These are phyloP conservation scores for Scaptomyza polygonia DNA, from an alignment of 2,888 invertebrate genomes.

Conservation along the genomic window DNA sequence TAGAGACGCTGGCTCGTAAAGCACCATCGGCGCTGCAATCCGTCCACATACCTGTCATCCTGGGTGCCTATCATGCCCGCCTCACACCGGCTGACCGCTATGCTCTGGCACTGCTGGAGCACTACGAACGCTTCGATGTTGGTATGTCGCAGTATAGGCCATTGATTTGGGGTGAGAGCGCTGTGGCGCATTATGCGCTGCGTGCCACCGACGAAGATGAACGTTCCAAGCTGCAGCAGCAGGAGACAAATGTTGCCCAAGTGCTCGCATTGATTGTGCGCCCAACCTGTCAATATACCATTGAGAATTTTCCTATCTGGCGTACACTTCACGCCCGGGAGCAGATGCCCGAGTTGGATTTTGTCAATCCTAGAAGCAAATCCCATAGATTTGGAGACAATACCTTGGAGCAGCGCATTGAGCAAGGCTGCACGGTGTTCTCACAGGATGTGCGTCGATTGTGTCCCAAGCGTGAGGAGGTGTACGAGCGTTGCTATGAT, in stretches of 20 bases:
- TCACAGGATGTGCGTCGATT: slow-evolving; percentile 70
- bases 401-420: slow-evolving; percentile 76
- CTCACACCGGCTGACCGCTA: slow-evolving; percentile 89
- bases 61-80: slow-evolving; percentile 92
- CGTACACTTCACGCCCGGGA: slow-evolving; percentile 85
- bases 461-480: slow-evolving; percentile 77
- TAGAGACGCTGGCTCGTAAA: slow-evolving; percentile 87
- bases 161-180: slow-evolving; percentile 93
- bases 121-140: slow-evolving; percentile 89
- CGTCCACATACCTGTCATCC: slow-evolving; percentile 90
- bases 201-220: slow-evolving; percentile 84
- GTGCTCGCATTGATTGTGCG: slow-evolving; percentile 89
- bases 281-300: slow-evolving; percentile 88
- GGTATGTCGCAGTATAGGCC: slow-evolving; percentile 89
- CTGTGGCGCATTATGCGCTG: slow-evolving; percentile 91
- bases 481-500: slow-evolving; percentile 88
- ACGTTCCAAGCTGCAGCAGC: slow-evolving; percentile 86
- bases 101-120: slow-evolving; percentile 88
- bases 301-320: slow-evolving; percentile 89
- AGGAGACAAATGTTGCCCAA: slow-evolving; percentile 90
- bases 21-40: slow-evolving; percentile 87
- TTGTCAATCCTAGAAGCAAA: slow-evolving; percentile 66
- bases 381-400: slow-evolving; percentile 74
- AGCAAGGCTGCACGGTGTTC: slow-evolving; percentile 65
- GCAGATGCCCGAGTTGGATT: slow-evolving; percentile 78